phyloP scores from a whole-genome alignment of 2,113 vertebrate species.

The Maccullochella peelii region DNA sequence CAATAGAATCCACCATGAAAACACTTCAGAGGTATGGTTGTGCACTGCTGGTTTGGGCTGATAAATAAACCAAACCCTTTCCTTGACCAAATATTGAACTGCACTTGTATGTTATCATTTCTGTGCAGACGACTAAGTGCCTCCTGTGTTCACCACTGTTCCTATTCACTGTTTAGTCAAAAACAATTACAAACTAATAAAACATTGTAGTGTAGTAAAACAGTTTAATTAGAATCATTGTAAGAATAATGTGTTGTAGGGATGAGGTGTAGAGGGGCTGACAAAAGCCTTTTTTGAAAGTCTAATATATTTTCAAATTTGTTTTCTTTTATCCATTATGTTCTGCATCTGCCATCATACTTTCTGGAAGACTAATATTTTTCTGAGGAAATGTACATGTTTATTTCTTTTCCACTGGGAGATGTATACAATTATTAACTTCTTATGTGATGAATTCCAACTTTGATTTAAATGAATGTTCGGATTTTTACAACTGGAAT shows the following conservation, averaged over 20 bases:
- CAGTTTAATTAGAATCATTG: not conserved
- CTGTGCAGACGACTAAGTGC: slow-evolving; percentile 44
- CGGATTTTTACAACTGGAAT: not conserved
- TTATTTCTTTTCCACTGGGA: not conserved
- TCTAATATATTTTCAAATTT: not conserved
- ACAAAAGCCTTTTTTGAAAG: not conserved
- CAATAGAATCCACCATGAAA: not conserved
- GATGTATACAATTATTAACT: not conserved
- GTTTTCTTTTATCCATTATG: not conserved
- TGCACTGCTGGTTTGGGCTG: not conserved
- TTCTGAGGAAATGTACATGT: not conserved
- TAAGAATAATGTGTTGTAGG: not conserved
- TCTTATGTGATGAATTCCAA: not conserved
- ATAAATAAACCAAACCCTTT: not conserved
- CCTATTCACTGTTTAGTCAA: slow-evolving; percentile 19
- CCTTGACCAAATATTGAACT: slow-evolving; percentile 28
- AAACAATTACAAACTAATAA: not conserved
- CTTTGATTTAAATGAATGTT: not conserved
- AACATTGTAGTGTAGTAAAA: not conserved
- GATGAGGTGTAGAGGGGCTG: not conserved
- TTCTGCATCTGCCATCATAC: slow-evolving; percentile 16
- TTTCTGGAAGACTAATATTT: not conserved
- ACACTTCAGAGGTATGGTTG: not conserved
- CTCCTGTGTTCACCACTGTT: slow-evolving; percentile 52
- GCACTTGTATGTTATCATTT: not conserved